Evolutionary conservation across 1,140 invertebrate genomes (phyloP).

Genomic region (Muscidifurax raptorellus): DNA sequence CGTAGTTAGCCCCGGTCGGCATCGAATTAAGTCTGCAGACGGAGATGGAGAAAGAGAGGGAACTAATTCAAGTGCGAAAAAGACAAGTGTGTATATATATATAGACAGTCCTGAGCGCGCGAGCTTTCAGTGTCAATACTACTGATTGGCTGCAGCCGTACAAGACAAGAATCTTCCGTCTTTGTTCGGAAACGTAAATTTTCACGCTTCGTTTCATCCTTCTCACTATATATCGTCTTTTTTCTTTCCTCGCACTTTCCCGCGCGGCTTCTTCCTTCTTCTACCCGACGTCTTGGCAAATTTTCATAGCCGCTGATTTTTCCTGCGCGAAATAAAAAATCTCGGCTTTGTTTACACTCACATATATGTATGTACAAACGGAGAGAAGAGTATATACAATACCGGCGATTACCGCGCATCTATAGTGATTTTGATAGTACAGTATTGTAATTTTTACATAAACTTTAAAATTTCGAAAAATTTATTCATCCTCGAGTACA

Average conservation of each 20-base stretch:
- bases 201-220: neutral
- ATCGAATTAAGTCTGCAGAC: slow-evolving; percentile 28
- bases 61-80: slow-evolving; percentile 36
- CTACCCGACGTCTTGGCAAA: neutral
- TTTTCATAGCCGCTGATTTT: neutral
- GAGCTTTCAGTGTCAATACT: slow-evolving; percentile 43
- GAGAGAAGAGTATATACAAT: too few relatives aligned
- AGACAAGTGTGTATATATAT: neutral
- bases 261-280: neutral
- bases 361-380: too few relatives aligned
- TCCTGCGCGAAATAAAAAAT: neutral
- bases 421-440: too few relatives aligned
- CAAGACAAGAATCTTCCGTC: neutral
- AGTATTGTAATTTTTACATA: too few relatives aligned
- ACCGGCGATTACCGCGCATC: too few relatives aligned
- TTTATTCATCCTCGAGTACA: too few relatives aligned
- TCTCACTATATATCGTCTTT: neutral
- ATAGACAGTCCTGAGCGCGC: neutral
- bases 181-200: slow-evolving; percentile 1
- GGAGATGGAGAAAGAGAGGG: neutral
- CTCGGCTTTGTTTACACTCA: too few relatives aligned
- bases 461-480: too few relatives aligned
- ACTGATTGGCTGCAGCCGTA: slow-evolving; percentile 29
- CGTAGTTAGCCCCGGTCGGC: slow-evolving; percentile 10
- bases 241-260: slow-evolving; percentile 3